Evolutionary conservation across 2,113 vertebrate genomes (phyloP).

Genomic region (Helogale parvula): DNA sequence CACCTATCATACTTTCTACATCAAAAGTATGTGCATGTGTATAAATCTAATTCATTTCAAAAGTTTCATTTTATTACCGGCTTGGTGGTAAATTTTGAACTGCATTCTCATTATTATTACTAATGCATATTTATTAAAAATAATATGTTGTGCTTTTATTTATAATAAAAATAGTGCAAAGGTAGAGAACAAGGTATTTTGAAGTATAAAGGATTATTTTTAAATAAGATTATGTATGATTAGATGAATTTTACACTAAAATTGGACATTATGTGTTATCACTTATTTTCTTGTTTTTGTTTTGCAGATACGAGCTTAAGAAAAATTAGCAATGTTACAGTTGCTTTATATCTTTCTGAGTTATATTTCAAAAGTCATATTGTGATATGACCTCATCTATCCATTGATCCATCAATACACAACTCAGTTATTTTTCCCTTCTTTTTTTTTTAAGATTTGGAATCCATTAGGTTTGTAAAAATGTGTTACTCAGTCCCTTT

Average conservation of each 20-base stretch:
- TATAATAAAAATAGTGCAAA: neutral
- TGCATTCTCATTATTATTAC: neutral
- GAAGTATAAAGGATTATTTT: neutral
- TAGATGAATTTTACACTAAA: neutral
- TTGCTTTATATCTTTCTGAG: neutral
- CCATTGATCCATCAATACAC: neutral
- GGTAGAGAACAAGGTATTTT: neutral
- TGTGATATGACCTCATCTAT: neutral
- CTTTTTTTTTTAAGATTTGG: neutral
- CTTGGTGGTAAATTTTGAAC: neutral
- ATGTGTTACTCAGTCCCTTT: neutral
- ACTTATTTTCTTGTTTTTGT: neutral
- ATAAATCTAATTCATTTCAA: neutral
- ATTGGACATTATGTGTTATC: neutral
- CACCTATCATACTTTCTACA: neutral
- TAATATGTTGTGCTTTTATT: neutral
- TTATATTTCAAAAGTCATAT: neutral
- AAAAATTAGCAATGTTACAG: neutral
- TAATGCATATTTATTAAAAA: neutral
- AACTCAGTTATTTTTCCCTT: neutral
- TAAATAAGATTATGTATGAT: neutral
- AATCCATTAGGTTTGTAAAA: neutral
- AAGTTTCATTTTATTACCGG: neutral
- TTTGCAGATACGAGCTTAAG: neutral
- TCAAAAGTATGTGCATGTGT: neutral